Conservation (phyloP, 2,113 vertebrate species). For the Pongo pygmaeus region DNA sequence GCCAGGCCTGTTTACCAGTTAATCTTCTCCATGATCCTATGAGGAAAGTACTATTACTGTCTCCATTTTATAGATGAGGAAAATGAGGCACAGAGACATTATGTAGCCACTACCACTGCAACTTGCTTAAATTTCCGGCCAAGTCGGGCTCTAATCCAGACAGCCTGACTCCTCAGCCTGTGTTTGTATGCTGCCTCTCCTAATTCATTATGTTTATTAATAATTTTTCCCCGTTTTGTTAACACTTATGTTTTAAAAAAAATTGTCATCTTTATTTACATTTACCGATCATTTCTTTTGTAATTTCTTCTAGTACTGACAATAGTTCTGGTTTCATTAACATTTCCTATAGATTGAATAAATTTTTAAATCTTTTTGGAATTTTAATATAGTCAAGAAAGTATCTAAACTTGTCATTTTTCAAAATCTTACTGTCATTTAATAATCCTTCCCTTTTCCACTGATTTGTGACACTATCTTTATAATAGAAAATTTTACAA, state of each 20-base stretch:
- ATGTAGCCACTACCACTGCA: background rate
- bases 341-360: background rate
- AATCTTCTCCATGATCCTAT: background rate
- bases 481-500: background rate
- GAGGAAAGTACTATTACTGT: background rate
- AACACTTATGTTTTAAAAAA: background rate
- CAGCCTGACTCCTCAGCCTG: background rate
- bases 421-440: background rate
- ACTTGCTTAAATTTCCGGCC: background rate
- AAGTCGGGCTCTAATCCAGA: background rate
- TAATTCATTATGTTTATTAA: background rate
- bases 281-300: conserved; percentile 6
- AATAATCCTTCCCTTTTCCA: background rate
- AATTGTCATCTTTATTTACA: background rate
- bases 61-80: background rate
- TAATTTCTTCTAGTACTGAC: background rate
- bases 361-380: background rate
- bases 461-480: background rate
- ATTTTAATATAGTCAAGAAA: background rate
- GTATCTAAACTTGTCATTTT: background rate
- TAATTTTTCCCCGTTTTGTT: background rate
- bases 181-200: background rate
- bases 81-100: background rate
- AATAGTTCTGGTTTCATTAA: background rate
- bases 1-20: background rate